Evolutionary conservation across 2,113 vertebrate species (phyloP).

Genomic region (Petrocephalus zakoni): DNA sequence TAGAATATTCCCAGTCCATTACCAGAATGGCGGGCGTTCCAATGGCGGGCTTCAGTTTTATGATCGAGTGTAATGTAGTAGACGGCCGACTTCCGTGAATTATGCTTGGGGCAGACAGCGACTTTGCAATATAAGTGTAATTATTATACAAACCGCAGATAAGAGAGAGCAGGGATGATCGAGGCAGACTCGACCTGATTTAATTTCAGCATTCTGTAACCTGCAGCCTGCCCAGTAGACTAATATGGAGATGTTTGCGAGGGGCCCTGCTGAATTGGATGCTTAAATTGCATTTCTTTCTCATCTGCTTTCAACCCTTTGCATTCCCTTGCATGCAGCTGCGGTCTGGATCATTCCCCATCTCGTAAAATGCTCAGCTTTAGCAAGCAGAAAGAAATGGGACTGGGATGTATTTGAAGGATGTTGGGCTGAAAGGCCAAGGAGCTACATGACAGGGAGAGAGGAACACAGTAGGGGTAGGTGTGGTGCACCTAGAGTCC

Average conservation of each 20-base stretch:
- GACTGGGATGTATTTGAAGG: background rate
- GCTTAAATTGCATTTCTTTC: background rate
- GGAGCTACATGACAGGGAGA: background rate
- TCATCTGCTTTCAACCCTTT: background rate
- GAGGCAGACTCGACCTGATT: background rate
- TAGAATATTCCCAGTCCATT: slow-evolving; percentile 16
- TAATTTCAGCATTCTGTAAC: background rate
- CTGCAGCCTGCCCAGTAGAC: background rate
- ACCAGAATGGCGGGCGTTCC: background rate
- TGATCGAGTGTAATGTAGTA: background rate
- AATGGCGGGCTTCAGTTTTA: background rate
- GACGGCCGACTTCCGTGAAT: background rate
- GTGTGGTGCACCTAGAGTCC: background rate
- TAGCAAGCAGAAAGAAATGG: background rate
- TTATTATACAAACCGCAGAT: slow-evolving; percentile 3
- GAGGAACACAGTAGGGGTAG: background rate
- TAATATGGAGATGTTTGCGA: background rate
- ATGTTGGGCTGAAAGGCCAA: background rate
- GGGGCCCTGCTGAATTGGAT: background rate
- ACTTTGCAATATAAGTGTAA: slow-evolving; percentile 6
- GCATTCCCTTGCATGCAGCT: background rate
- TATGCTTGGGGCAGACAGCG: background rate
- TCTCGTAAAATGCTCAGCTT: background rate
- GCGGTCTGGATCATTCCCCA: background rate
- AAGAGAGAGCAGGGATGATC: background rate